Conservation (phyloP, 30 jellyfish, hydroid and myxozoan genomes). For the Hydractinia echinata region DNA sequence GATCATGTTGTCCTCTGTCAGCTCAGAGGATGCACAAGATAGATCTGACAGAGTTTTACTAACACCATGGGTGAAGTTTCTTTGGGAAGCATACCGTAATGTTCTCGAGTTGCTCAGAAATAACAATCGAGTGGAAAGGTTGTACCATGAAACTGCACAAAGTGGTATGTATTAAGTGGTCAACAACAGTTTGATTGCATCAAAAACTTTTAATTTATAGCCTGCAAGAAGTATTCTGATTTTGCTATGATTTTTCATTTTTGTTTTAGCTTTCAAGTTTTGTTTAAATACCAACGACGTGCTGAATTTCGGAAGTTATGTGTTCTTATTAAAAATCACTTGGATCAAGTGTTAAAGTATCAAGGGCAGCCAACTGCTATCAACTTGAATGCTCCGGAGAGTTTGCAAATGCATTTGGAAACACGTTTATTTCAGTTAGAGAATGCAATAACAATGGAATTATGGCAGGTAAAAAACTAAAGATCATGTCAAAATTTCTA, state of each 20-base stretch:
- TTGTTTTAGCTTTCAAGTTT: conserved; percentile 69
- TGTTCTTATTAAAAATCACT: conserved; percentile 78
- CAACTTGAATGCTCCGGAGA: conserved; percentile 83
- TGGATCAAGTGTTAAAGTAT: conserved; percentile 79
- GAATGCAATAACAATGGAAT: conserved; percentile 93
- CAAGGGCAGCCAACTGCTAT: conserved; percentile 97
- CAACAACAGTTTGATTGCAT: not conserved
- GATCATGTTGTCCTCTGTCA: conserved; percentile 83
- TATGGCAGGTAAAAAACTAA: conserved; percentile 79
- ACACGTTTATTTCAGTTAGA: conserved; percentile 91
- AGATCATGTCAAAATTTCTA: not conserved
- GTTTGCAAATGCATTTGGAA: conserved; percentile 91
- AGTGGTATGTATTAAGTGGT: conserved; percentile 43
- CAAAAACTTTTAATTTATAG: not conserved
- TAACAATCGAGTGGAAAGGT: conserved; percentile 78
- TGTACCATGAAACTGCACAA: conserved; percentile 95
- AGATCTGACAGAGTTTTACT: conserved; percentile 85
- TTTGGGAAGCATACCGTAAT: conserved; percentile 98
- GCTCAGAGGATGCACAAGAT: conserved; percentile 96
- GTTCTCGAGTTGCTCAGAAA: conserved; percentile 82
- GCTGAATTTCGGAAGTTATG: conserved; percentile 95
- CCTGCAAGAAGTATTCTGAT: not conserved
- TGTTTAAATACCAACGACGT: conserved; percentile 81
- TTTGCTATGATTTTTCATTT: not conserved
- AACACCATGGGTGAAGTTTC: conserved; percentile 93